A percentile compares a stretch with the other conserved stretches of the same genome.
Conservation (phyloP, 2,113 vertebrate species). For the Danio rerio region DNA sequence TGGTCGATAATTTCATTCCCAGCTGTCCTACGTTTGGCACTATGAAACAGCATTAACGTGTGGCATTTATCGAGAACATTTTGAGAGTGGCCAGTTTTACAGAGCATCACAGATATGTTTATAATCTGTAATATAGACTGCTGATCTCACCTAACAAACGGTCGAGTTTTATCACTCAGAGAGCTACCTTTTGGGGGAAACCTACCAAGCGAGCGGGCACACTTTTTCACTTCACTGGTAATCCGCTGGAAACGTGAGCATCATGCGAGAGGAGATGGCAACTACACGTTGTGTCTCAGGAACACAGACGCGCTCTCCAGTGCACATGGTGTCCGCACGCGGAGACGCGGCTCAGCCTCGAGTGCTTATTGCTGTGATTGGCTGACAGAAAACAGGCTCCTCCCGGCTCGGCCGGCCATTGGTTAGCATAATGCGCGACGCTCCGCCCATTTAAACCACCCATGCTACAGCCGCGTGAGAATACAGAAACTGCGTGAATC, state of each 20-base stretch:
- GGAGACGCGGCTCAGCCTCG: conserved; percentile 61
- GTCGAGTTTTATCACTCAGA: background rate
- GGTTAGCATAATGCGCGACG: conserved; percentile 67
- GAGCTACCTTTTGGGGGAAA: background rate
- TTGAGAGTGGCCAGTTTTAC: background rate
- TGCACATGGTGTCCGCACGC: conserved; percentile 79
- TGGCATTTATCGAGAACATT: too few species aligned
- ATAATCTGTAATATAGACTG: background rate
- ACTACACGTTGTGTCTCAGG: conserved; percentile 70
- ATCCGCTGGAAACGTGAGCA: conserved; percentile 77
- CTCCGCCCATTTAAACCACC: conserved; percentile 71
- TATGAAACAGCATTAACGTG: background rate
- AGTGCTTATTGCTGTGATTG: conserved; percentile 65
- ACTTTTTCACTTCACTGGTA: conserved; percentile 67
- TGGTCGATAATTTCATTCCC: conserved; percentile 4
- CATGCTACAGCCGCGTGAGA: conserved; percentile 80
- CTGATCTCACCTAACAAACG: background rate
- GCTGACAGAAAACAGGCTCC: conserved; percentile 51
- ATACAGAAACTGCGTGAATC: conserved; percentile 54
- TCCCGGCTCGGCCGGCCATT: conserved; percentile 64
- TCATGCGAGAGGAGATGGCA: conserved; percentile 63
- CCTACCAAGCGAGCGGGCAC: conserved; percentile 34
- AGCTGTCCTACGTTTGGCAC: conserved; percentile 1
- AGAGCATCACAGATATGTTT: background rate
- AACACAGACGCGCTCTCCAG: conserved; percentile 59